Base-by-base conservation (phyloP, 1,140 invertebrate genomes). In the Sitodiplosis mosellana region DNA sequence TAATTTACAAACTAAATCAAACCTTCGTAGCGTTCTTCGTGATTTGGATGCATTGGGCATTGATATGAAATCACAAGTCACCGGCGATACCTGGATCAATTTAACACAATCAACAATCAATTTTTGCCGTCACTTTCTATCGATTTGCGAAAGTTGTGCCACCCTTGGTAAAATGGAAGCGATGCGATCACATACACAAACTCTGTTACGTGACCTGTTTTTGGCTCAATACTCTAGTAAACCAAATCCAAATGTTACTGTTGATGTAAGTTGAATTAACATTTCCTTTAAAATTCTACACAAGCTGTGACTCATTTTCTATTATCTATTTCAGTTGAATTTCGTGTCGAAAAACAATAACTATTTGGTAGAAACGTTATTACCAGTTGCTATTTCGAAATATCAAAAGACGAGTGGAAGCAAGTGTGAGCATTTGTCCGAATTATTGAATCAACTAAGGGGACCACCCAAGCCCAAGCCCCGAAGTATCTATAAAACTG, bases 1-100 rank as follows among this genome's bases (percentile, higher is more conserved):
- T 38, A 82, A 83, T 60, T 67, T 80, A 34, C 68, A 76, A 53
- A 76, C 72, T 14, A 72, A 58, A 50, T 65, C 71, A 18, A 71
- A 70, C 57, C 51, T 69, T 15, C 59, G 65, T 17, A 69, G 70
- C 33, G 49, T 73, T 0, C 44, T 71, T 11, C 53, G 59, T 0
- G 70, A 72, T 52, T 48, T 74, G 17, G 68, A 72, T 21, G 61
- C 60, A n/a, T 49, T 70, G 48, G 65, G 65, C 34, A 62, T 74
- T 27, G 60, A 64, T 55, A 51, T 64, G 44, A 54, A 55, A 1
- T 18, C 53, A 2, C 60, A 64, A 36, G 50, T 62, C 1, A 64
- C 62, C 0, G 62, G 62, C 17, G 62, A 64, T 21, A 64, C 62
- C 7, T 64, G 60, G 59, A 53, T 64, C 2, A 64, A 64, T 46